Conservation (phyloP, 1,140 invertebrate species). For the Pararge aegeria region DNA sequence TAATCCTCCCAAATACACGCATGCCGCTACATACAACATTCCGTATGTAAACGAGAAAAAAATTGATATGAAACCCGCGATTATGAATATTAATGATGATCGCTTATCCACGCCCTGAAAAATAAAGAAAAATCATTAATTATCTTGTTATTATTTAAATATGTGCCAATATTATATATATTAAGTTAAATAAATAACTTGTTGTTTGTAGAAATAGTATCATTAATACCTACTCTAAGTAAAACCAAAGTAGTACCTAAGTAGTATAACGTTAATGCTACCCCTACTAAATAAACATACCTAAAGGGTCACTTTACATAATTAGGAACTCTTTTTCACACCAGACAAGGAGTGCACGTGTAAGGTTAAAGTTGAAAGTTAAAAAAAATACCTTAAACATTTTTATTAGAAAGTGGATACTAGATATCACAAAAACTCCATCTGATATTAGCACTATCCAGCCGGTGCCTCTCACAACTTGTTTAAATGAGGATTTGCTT, state of each 20-base stretch:
- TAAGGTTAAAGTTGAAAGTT: too few species aligned
- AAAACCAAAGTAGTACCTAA: too few species aligned
- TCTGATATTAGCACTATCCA: conserved; percentile 46
- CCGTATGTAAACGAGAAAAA: conserved; percentile 47
- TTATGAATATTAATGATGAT: conserved; percentile 36
- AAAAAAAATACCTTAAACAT: conserved; percentile 43
- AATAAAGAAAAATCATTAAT: conserved; percentile 11
- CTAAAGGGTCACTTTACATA: too few species aligned
- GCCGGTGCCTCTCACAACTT: conserved; percentile 37
- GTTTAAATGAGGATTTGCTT: conserved; percentile 22
- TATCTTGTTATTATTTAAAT: too few species aligned
- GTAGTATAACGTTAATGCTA: too few species aligned
- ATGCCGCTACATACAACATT: conserved; percentile 45
- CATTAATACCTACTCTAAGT: too few species aligned
- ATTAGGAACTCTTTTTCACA: too few species aligned
- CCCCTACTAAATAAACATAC: too few species aligned
- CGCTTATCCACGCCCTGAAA: conserved; percentile 39
- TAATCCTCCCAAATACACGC: conserved; percentile 37
- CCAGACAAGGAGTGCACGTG: too few species aligned
- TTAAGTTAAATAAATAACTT: too few species aligned
- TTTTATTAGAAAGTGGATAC: conserved; percentile 43
- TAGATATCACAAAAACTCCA: conserved; percentile 36
- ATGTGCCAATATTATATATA: too few species aligned
- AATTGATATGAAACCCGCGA: conserved; percentile 33
- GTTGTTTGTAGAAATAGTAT: too few species aligned